Evolutionary conservation across 2,888 invertebrate species (phyloP).

Genomic region (Abrostola triplasia): DNA sequence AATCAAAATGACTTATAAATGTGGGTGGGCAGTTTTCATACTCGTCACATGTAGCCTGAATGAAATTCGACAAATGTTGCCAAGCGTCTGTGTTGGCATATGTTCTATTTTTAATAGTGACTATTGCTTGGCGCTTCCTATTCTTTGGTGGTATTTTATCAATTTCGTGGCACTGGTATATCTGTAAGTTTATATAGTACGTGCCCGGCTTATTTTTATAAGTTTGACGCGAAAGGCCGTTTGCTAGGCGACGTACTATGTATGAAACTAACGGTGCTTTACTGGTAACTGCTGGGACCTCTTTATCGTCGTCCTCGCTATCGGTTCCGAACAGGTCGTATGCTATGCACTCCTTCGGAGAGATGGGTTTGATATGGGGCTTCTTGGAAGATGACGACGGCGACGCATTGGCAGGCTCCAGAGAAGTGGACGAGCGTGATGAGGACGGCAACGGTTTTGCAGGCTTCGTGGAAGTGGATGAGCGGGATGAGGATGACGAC

Average conservation of each 20-base stretch:
- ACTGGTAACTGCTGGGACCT: constrained; percentile 3
- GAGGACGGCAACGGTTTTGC: not conserved
- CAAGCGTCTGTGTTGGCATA: constrained; percentile 10
- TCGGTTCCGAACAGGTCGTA: constrained; percentile 6
- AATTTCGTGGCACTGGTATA: constrained; percentile 9
- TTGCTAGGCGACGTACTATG: constrained; percentile 6
- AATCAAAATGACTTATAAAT: constrained; percentile 9
- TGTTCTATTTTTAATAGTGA: constrained; percentile 10
- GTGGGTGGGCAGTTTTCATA: constrained; percentile 11
- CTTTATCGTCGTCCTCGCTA: constrained; percentile 5
- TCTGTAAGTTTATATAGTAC: constrained; percentile 8
- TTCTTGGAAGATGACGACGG: constrained; percentile 8
- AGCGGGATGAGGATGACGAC: constrained; percentile 1
- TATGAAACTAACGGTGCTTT: constrained; percentile 9
- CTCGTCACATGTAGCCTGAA: constrained; percentile 7
- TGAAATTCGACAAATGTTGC: constrained; percentile 10
- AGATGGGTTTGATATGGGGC: constrained; percentile 7
- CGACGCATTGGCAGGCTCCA: not conserved
- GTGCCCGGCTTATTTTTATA: constrained; percentile 6
- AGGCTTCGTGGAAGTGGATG: not conserved
- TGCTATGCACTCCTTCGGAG: constrained; percentile 6
- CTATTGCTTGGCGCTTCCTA: constrained; percentile 6
- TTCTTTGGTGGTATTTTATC: constrained; percentile 5
- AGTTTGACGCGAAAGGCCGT: constrained; percentile 10
- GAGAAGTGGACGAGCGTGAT: not conserved